Evolutionary conservation across 1,140 invertebrate species (phyloP).

Genomic region (Adelges cooleyi): DNA sequence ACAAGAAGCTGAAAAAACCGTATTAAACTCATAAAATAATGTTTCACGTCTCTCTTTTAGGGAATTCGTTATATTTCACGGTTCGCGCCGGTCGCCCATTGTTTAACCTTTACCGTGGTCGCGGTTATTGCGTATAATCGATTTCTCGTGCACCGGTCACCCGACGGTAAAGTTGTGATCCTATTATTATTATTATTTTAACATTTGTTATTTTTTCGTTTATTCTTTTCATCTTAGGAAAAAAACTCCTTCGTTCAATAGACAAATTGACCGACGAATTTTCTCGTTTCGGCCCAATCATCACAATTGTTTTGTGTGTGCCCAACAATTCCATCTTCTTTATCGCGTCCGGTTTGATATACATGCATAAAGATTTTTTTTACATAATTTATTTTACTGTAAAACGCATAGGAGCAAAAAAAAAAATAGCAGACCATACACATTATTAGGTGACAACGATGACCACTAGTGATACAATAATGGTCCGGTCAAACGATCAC

Average conservation of each 20-base stretch:
- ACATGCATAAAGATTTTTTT: too few species aligned
- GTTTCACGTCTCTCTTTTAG: neutral
- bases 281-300: conserved; percentile 11
- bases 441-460: neutral
- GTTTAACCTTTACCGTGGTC: conserved; percentile 25
- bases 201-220: neutral
- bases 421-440: neutral
- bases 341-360: conserved; percentile 18
- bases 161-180: neutral
- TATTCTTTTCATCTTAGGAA: neutral
- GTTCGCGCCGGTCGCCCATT: neutral
- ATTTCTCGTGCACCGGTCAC: neutral
- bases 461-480: too few species aligned
- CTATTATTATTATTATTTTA: neutral
- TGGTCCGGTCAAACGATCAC: conserved; percentile 22
- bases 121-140: conserved; percentile 6
- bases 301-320: neutral
- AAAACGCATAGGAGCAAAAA: neutral
- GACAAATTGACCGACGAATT: conserved; percentile 16
- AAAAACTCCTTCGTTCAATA: conserved; percentile 3
- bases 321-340: conserved; percentile 19
- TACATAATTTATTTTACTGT: conserved; percentile 10
- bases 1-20: too few species aligned
- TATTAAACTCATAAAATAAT: too few species aligned
- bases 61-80: conserved; percentile 1